Percentiles rank a stretch among this genome's conserved stretches.
Evolutionary conservation across 2,113 vertebrate genomes (phyloP).

Genomic region (Pipa parva): DNA sequence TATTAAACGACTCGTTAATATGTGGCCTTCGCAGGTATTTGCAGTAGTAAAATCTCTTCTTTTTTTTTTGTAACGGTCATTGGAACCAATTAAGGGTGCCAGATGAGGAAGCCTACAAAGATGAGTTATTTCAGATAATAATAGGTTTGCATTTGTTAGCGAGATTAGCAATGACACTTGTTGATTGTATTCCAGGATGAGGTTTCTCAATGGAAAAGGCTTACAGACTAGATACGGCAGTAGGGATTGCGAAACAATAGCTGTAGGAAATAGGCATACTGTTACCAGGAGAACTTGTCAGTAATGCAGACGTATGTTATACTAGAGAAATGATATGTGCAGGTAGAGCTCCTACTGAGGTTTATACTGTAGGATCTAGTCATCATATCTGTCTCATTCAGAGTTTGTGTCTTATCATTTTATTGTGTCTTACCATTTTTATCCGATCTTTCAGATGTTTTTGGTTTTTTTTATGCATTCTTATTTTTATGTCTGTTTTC

Average conservation of each 20-base stretch:
- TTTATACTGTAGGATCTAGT: not conserved
- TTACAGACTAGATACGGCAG: not conserved
- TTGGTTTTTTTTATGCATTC: not conserved
- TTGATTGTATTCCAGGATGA: not conserved
- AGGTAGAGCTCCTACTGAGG: not conserved
- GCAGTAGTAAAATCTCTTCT: not conserved
- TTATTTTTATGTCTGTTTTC: constrained; percentile 25
- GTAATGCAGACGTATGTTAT: not conserved
- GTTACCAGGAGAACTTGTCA: not conserved
- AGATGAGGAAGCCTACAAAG: not conserved
- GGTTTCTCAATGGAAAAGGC: not conserved
- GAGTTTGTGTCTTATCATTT: too few relatives aligned
- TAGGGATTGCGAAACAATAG: not conserved
- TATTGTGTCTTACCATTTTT: constrained; percentile 14
- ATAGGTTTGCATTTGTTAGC: not conserved
- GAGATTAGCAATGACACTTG: not conserved
- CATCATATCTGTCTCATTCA: not conserved
- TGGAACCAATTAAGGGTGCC: not conserved
- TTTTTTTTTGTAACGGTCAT: not conserved
- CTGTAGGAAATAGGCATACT: constrained; percentile 1
- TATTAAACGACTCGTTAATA: not conserved
- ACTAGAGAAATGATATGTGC: not conserved
- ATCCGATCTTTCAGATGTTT: constrained; percentile 2
- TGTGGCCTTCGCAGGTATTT: not conserved
- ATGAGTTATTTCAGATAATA: not conserved